These are phyloP conservation scores for Pseudonaja textilis DNA, from an alignment of 2,113 vertebrate genomes.

Conservation along the genomic window DNA sequence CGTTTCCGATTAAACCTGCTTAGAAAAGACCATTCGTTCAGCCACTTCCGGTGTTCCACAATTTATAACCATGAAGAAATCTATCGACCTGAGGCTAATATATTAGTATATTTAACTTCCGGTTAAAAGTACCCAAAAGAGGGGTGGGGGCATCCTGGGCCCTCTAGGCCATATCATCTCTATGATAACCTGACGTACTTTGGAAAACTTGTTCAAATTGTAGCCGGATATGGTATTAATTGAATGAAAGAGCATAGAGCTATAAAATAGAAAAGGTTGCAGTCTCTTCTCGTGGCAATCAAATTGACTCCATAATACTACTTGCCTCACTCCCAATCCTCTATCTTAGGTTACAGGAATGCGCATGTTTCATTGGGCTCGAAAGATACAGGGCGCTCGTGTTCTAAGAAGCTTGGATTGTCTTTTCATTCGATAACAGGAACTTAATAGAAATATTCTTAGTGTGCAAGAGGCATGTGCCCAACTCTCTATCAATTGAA, in stretches of 20 bases:
- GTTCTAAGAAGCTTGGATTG: neutral
- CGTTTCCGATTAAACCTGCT: neutral
- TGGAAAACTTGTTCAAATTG: neutral
- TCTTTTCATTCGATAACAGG: neutral
- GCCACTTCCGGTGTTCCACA: neutral
- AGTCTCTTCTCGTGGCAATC: neutral
- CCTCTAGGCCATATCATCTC: neutral
- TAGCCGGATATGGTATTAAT: neutral
- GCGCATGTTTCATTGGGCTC: neutral
- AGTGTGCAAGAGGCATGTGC: neutral
- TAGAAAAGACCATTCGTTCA: neutral
- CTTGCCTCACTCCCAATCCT: neutral
- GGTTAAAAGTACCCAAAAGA: neutral
- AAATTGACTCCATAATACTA: neutral
- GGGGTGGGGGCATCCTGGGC: rapidly evolving
- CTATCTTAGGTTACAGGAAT: neutral
- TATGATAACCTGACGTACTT: neutral
- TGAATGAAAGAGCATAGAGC: neutral
- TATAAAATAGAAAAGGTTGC: neutral
- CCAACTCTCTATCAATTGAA: neutral
- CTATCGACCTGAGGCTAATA: neutral
- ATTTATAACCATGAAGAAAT: neutral
- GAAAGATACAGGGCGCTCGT: neutral
- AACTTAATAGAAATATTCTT: neutral
- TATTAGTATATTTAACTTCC: neutral